Percentiles rank a stretch among this genome's conserved stretches.
These are phyloP conservation scores for Vandiemenella viatica DNA, from an alignment of 2,888 invertebrate genomes.

Conservation along the genomic window DNA sequence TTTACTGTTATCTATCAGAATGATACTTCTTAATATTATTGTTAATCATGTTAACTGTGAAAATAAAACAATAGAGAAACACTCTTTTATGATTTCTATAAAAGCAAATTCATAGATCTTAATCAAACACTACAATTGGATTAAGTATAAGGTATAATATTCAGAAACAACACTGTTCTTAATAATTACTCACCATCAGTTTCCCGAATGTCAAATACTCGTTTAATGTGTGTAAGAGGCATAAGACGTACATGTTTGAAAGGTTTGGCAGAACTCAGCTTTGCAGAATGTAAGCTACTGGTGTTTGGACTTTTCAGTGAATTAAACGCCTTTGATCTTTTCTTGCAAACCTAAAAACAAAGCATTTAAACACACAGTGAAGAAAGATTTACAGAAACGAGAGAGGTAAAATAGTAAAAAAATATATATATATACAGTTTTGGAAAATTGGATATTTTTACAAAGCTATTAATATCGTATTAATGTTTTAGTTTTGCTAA, in stretches of 20 bases:
- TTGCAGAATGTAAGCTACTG: conserved; percentile 35
- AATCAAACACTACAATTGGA: neutral
- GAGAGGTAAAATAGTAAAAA: neutral
- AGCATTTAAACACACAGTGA: neutral
- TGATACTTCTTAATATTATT: too few relatives aligned
- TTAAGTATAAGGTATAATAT: too few relatives aligned
- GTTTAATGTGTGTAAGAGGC: conserved; percentile 74
- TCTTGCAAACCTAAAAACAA: conserved; percentile 35
- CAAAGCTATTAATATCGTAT: too few relatives aligned
- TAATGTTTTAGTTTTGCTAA: too few relatives aligned
- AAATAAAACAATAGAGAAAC: too few relatives aligned
- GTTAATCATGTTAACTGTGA: too few relatives aligned
- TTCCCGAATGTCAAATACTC: conserved; percentile 80
- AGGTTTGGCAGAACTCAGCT: conserved; percentile 38
- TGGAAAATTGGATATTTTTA: too few relatives aligned
- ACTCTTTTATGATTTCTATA: too few relatives aligned
- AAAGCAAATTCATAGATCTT: too few relatives aligned
- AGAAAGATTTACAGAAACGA: neutral
- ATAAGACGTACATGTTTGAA: conserved; percentile 85
- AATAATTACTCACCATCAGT: conserved; percentile 60
- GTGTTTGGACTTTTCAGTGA: conserved; percentile 52
- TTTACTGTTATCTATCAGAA: too few relatives aligned
- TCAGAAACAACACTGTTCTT: too few relatives aligned
- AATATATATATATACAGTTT: neutral
- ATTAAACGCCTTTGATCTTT: conserved; percentile 61